These are phyloP conservation scores for Lates calcarifer DNA, from an alignment of 2,113 vertebrate species.

Conservation along the genomic window DNA sequence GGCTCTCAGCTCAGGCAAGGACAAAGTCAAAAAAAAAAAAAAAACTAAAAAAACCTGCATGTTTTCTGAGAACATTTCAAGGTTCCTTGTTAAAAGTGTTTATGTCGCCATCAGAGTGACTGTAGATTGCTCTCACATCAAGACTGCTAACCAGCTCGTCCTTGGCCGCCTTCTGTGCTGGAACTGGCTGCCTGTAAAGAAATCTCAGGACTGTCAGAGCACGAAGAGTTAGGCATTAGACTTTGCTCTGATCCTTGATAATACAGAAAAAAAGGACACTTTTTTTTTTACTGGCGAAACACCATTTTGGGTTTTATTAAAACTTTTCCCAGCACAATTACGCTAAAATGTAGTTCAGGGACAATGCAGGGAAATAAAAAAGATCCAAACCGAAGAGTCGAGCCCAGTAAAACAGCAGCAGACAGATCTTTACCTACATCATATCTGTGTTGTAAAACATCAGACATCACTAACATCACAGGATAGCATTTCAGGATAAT, in stretches of 20 bases:
- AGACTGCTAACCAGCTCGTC: constrained; percentile 44
- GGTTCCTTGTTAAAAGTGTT: constrained; percentile 51
- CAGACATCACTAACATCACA: background rate
- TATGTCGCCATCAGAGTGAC: constrained; percentile 20
- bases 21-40: background rate
- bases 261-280: background rate
- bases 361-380: background rate
- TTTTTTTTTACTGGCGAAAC: background rate
- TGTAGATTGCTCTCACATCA: constrained; percentile 29
- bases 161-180: constrained; percentile 62
- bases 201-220: constrained; percentile 27
- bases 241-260: constrained; percentile 5
- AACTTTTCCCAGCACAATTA: background rate
- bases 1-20: constrained; percentile 58
- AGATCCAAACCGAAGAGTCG: background rate
- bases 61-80: constrained; percentile 54
- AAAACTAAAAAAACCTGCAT: background rate
- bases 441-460: background rate
- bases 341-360: background rate
- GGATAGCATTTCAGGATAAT: no score
- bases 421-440: background rate
- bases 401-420: background rate
- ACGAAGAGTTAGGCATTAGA: background rate
- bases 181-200: constrained; percentile 29
- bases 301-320: constrained; percentile 6